Evolutionary conservation across 2,113 vertebrate genomes (phyloP), one percentile per base, ranked within the genome.

Genomic region (Isichthys henryi): DNA sequence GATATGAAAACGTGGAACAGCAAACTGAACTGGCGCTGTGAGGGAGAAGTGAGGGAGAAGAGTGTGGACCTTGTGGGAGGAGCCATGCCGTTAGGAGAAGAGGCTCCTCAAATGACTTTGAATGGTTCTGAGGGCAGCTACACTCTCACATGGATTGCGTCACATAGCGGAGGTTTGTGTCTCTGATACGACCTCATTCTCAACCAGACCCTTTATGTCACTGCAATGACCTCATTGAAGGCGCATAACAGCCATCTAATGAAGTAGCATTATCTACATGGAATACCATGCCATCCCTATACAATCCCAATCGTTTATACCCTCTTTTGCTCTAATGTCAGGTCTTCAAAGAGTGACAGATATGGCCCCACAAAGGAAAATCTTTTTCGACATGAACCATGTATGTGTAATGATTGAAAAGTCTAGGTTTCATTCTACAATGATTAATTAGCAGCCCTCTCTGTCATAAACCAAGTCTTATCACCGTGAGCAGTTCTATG

Each of bases 1-100:
- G 95, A 96, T 96, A 96, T 96, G 95, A 94, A 58, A 35, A 91
- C 11, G 2, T 70, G 88, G 89, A 92, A 91, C 91, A 88, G 93
- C 93, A 95, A 95, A 95, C 95, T 93, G 92, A 93, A 91, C 91
- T 93, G 35, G 35, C 19, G 17, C 23, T 88, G 35, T 35, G 87
- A 66, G 39, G 1, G 52, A 39, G 35, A 43, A 2, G 35, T 35
- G 87, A 66, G 39, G 4, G 52, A 39, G 35, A 43, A 2, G 13
- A 39, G 74, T 3, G 13, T 49, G 31, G 27, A 53, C 31, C 23
- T 48, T 87, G 10, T 39, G 85, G 1, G n/a, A 87, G 85, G 27
- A 50, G 15, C 49, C 11, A 8, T 43, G 31, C 74, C 6, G 1
- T 43, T 13, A 19, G 74, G 35, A 80, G 35, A 80, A 80, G 31